Evolutionary conservation across 2,113 vertebrate species (phyloP), one percentile per base, ranked within the genome.

Genomic region (Sturnus vulgaris): DNA sequence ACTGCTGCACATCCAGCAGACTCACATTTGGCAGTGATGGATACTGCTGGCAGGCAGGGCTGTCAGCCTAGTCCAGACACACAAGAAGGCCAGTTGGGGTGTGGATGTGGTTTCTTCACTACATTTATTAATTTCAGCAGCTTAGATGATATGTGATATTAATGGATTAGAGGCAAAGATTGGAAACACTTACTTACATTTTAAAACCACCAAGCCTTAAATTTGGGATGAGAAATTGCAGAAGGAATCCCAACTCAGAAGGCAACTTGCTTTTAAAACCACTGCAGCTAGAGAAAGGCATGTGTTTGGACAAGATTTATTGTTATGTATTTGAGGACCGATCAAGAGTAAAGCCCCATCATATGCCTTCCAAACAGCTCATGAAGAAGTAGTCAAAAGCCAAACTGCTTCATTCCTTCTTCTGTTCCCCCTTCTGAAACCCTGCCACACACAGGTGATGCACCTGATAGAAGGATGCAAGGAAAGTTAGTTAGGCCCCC

Each of bases 41-140:
- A 78, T 56, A 75, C 49, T 49, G 57, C 65, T 93, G 90, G 93
- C 70, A 96, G 46, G 42, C 73, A 90, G 55, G 35, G 46, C 46
- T 73, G 33, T 23, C 9, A 11, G 86, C 50, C 75, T 53, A 30
- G 46, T 57, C 46, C 40, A 68, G 66, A n/a, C 42, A 61, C n/a
- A 61, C 61, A 90, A 76, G 72, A 37, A 22, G 46, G 57, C 66
- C 70, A 80, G 31, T 57, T 50, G 47, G 79, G 84, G 63, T 61
- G 82, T 59, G 57, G 25, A 86, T 73, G 80, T 83, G 60, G 79
- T 95, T 95, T 93, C 79, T 81, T 59, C 68, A 30, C 56, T 73
- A 39, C 27, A 21, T 27, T 77, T 78, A 90, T 44, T 92, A 88
- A 92, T 93, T 90, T 92, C 92, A 88, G 42, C 60, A 95, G 33